These are phyloP conservation scores for Pristis pectinata DNA, from an alignment of 2,797 vertebrate genomes.

Conservation along the genomic window DNA sequence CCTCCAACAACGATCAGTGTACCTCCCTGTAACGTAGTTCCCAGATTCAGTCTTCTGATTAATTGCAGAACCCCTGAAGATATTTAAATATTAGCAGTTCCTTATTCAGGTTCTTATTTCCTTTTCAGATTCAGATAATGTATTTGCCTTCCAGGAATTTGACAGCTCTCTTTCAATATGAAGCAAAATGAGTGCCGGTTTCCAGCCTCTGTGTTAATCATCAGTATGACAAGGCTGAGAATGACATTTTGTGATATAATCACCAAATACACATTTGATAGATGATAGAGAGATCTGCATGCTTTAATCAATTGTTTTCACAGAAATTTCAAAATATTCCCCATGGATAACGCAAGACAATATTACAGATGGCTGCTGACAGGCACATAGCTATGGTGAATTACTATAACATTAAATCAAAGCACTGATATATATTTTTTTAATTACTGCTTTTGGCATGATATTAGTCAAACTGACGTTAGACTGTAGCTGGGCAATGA, in stretches of 20 bases:
- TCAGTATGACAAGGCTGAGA: background rate
- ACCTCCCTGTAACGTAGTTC: background rate
- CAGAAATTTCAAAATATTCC: background rate
- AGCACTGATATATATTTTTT: background rate
- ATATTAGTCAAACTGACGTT: background rate
- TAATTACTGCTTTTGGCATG: background rate
- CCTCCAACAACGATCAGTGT: background rate
- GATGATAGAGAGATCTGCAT: background rate
- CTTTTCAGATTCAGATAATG: background rate
- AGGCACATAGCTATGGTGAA: background rate
- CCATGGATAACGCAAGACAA: background rate
- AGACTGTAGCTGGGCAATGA: background rate
- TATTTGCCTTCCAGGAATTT: background rate
- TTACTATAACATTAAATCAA: background rate
- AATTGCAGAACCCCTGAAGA: background rate
- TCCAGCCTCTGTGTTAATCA: background rate
- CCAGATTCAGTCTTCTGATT: background rate
- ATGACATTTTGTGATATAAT: background rate
- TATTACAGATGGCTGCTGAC: background rate
- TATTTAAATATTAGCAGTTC: background rate
- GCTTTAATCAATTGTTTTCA: background rate
- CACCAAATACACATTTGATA: background rate
- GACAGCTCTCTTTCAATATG: background rate
- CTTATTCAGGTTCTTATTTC: background rate
- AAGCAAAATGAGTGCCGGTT: background rate